Percentiles rank a stretch among this genome's conserved stretches.
phyloP scores from a whole-genome alignment of 2,888 invertebrate species.

The Adela reaumurella region DNA sequence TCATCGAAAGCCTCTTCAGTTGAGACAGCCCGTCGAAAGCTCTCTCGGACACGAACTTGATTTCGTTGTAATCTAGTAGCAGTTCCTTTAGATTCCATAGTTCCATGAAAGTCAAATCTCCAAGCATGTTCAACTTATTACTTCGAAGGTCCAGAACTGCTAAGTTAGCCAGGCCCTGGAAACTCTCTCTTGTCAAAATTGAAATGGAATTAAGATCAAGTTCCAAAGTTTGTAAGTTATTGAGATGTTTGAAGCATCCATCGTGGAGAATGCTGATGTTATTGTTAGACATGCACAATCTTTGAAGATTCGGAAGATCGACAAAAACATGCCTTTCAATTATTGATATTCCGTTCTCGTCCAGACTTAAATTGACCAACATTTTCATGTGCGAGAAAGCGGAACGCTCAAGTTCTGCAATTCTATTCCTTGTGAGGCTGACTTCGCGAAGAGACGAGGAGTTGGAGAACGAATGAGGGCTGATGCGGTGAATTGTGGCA shows the following conservation, averaged over 20 bases:
- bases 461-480: constrained; percentile 71
- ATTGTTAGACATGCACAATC: constrained; percentile 82
- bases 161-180: constrained; percentile 70
- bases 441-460: constrained; percentile 67
- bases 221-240: constrained; percentile 72
- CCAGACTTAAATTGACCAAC: constrained; percentile 67
- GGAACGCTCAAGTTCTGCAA: constrained; percentile 64
- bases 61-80: constrained; percentile 66
- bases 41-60: constrained; percentile 70
- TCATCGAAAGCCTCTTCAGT: constrained; percentile 69
- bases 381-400: constrained; percentile 71
- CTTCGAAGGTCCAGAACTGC: constrained; percentile 70
- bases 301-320: constrained; percentile 67
- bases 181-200: constrained; percentile 72
- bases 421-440: constrained; percentile 67
- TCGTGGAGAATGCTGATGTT: constrained; percentile 81
- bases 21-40: constrained; percentile 74
- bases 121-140: constrained; percentile 74
- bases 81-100: constrained; percentile 70
- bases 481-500: constrained; percentile 67
- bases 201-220: constrained; percentile 73
- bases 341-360: constrained; percentile 73
- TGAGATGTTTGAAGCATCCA: constrained; percentile 73
- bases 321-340: constrained; percentile 73
- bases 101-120: constrained; percentile 76